Evolutionary conservation across 2,797 vertebrate genomes (phyloP).

Genomic region (Paratrypauchen microcephalus): DNA sequence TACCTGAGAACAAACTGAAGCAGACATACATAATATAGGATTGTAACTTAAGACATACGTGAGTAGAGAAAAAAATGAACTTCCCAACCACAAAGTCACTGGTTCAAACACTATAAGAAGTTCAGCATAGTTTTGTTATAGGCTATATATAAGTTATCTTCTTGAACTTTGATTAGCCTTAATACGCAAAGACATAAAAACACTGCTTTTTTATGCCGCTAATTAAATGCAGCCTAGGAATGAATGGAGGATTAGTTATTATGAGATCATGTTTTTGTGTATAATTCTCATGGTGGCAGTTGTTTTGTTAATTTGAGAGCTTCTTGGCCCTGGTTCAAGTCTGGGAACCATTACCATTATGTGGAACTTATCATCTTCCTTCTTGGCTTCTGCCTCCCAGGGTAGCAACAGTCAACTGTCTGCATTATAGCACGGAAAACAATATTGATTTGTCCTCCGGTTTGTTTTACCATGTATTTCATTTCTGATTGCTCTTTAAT

Average conservation of each 20-base stretch:
- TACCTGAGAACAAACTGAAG: constrained; percentile 4
- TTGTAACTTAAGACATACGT: background rate
- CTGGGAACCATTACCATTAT: constrained; percentile 7
- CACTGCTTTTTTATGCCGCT: background rate
- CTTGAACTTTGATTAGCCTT: background rate
- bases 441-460: background rate
- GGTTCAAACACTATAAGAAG: no score
- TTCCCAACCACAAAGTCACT: no score
- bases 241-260: background rate
- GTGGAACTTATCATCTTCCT: constrained; percentile 1
- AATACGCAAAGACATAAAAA: background rate
- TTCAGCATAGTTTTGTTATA: background rate
- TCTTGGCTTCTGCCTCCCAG: background rate
- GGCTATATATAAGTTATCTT: no score
- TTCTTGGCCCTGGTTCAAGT: constrained; percentile 7
- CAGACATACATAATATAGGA: background rate
- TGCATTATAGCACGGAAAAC: background rate
- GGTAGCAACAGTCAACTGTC: background rate
- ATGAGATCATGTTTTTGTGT: background rate
- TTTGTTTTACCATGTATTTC: background rate
- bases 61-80: background rate
- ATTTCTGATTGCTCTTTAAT: background rate
- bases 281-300: background rate
- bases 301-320: constrained; percentile 11
- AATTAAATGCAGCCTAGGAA: background rate